A percentile compares a stretch with the other conserved stretches of the same genome.
phyloP scores from a whole-genome alignment of 1,140 invertebrate genomes.

The Argopecten irradians region DNA sequence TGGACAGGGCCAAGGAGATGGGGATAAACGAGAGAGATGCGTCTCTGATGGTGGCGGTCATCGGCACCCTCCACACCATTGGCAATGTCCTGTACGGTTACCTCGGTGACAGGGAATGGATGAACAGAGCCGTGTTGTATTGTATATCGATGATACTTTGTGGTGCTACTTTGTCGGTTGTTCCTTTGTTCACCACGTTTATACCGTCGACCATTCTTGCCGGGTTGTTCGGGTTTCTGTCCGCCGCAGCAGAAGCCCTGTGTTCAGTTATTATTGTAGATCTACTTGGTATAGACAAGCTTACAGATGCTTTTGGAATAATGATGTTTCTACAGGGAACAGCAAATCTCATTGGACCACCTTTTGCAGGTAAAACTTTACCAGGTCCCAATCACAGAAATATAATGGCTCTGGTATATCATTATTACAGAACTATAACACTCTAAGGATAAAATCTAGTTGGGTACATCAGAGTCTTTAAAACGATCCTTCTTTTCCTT shows the following conservation, averaged over 20 bases:
- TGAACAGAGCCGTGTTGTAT: slow-evolving; percentile 66
- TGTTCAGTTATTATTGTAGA: slow-evolving; percentile 60
- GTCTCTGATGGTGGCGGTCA: slow-evolving; percentile 93
- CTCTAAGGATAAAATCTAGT: background rate
- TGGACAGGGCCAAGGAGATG: slow-evolving; percentile 59
- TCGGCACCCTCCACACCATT: slow-evolving; percentile 81
- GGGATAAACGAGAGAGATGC: slow-evolving; percentile 82
- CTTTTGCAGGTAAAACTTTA: slow-evolving; percentile 58
- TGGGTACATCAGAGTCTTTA: background rate
- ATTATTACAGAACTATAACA: background rate
- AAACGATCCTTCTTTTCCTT: too few relatives aligned
- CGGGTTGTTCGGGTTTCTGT: slow-evolving; percentile 62
- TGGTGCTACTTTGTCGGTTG: slow-evolving; percentile 57
- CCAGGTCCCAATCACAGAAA: background rate
- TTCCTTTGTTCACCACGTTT: slow-evolving; percentile 56
- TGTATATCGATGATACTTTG: slow-evolving; percentile 61
- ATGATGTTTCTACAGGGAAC: slow-evolving; percentile 63
- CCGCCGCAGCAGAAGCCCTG: slow-evolving; percentile 61
- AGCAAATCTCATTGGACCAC: slow-evolving; percentile 64
- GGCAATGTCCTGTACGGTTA: slow-evolving; percentile 90
- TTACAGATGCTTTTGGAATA: slow-evolving; percentile 64
- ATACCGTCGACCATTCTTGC: slow-evolving; percentile 28
- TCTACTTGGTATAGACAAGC: slow-evolving; percentile 58
- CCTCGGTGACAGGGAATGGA: slow-evolving; percentile 86
- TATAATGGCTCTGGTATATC: background rate